phyloP scores from a whole-genome alignment of 2,888 invertebrate genomes.

The Acronicta leporina region DNA sequence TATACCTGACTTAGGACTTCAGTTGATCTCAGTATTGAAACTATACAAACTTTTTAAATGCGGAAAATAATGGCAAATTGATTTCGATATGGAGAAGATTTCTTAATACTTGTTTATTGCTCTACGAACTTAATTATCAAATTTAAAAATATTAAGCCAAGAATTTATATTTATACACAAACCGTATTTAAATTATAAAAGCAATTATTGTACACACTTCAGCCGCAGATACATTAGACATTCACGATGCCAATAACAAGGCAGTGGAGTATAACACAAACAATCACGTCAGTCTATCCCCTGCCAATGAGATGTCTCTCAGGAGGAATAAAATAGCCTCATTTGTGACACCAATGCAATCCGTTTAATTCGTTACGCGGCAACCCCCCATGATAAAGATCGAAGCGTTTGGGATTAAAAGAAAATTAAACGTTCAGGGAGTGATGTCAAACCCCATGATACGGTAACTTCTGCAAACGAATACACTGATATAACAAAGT shows the following conservation, averaged over 20 bases:
- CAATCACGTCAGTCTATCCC: conserved; percentile 71
- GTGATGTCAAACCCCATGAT: conserved; percentile 81
- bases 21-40: conserved; percentile 18
- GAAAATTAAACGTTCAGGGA: conserved; percentile 86
- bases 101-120: no score
- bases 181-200: not conserved
- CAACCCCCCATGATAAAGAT: conserved; percentile 85
- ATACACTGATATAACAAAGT: not conserved
- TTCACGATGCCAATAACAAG: conserved; percentile 64
- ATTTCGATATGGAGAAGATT: no score
- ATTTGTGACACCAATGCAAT: conserved; percentile 88
- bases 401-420: conserved; percentile 86
- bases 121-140: no score
- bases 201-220: conserved; percentile 37
- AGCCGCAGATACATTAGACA: conserved; percentile 34
- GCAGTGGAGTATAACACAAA: conserved; percentile 70
- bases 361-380: conserved; percentile 86
- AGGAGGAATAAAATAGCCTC: conserved; percentile 85
- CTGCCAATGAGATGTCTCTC: conserved; percentile 72
- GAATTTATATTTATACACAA: no score
- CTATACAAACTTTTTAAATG: not conserved
- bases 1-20: conserved; percentile 15
- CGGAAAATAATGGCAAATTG: not conserved
- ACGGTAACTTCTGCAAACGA: conserved; percentile 53
- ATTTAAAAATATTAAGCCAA: no score